These are phyloP conservation scores for Ageneiosus marmoratus DNA, from an alignment of 2,113 vertebrate genomes.

Conservation along the genomic window DNA sequence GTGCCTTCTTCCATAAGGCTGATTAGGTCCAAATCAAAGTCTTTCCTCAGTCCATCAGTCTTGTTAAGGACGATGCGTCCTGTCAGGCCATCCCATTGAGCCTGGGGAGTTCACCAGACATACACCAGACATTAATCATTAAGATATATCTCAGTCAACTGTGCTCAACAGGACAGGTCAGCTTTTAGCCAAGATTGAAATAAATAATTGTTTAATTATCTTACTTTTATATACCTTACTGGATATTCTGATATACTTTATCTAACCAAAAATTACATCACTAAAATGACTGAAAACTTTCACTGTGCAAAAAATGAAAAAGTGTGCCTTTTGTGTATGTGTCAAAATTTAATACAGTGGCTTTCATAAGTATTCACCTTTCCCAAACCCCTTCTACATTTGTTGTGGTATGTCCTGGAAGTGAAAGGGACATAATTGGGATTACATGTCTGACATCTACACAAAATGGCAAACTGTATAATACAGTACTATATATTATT, in stretches of 20 bases:
- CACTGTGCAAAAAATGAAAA: neutral
- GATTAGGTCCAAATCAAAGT: constrained; percentile 97
- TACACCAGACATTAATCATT: constrained; percentile 23
- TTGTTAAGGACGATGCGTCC: constrained; percentile 95
- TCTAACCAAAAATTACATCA: neutral
- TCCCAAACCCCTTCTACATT: neutral
- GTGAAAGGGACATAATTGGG: neutral
- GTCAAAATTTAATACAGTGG: neutral
- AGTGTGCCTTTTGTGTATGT: neutral
- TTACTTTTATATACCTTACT: neutral
- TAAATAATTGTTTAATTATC: neutral
- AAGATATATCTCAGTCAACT: neutral
- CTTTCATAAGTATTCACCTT: neutral
- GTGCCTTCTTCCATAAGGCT: constrained; percentile 95
- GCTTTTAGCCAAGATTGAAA: neutral
- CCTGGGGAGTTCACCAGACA: constrained; percentile 67
- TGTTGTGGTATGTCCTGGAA: neutral
- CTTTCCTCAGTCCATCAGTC: constrained; percentile 89
- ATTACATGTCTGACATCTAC: neutral
- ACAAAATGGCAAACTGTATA: neutral
- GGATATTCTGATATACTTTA: neutral
- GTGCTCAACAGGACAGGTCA: neutral
- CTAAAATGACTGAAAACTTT: neutral
- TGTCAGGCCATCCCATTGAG: constrained; percentile 94
- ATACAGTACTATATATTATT: too few relatives aligned